Evolutionary conservation across 2,113 vertebrate genomes (phyloP).

Genomic region (Meles meles): DNA sequence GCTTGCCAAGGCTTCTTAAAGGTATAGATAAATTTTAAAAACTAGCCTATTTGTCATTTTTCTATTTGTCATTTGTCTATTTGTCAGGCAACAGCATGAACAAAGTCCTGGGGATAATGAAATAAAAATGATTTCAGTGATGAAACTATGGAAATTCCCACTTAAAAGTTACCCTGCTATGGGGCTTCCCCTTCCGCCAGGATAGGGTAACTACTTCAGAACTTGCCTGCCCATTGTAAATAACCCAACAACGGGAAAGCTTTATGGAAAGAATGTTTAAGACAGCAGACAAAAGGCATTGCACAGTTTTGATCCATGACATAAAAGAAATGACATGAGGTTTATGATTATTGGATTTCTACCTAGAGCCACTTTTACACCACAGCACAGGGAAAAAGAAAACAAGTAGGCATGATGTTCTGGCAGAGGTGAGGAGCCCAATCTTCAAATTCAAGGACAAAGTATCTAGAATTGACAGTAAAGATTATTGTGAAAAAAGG

Average conservation of each 20-base stretch:
- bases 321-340: background rate
- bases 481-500: background rate
- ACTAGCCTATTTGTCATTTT: background rate
- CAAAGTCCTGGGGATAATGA: background rate
- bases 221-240: background rate
- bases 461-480: background rate
- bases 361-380: background rate
- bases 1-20: background rate
- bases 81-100: background rate
- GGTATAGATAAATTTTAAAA: background rate
- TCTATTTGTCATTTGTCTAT: background rate
- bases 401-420: fast-evolving
- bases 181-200: background rate
- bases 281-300: background rate
- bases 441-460: background rate
- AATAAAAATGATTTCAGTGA: background rate
- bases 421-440: background rate
- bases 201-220: fast-evolving
- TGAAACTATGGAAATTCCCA: background rate
- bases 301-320: background rate
- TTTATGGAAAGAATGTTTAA: background rate
- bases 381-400: fast-evolving
- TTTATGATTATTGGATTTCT: background rate
- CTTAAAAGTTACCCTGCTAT: background rate
- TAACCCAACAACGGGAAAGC: background rate